Evolutionary conservation across 2,113 vertebrate species (phyloP).

Genomic region (Dolichotis patagonum): DNA sequence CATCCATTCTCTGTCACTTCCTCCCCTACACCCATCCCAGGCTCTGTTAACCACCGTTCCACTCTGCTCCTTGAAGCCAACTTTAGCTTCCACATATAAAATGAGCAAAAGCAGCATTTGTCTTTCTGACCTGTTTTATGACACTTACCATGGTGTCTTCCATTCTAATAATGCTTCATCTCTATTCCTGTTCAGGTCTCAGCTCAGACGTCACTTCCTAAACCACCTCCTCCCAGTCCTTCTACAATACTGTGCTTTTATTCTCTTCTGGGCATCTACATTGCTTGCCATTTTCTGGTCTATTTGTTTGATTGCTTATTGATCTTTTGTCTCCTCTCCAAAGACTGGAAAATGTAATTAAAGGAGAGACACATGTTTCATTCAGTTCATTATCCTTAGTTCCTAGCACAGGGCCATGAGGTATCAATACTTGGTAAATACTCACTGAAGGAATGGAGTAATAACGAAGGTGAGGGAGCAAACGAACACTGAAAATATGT

Average conservation of each 20-base stretch:
- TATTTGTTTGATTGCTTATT: neutral
- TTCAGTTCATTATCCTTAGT: neutral
- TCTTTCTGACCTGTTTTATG: neutral
- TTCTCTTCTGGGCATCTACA: neutral
- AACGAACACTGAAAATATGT: neutral
- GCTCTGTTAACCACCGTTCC: neutral
- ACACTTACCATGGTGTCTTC: neutral
- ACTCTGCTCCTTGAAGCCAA: neutral
- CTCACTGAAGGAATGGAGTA: neutral
- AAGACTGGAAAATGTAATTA: neutral
- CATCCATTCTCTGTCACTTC: too few relatives aligned
- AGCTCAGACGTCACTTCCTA: neutral
- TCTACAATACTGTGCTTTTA: neutral
- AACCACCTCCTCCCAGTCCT: neutral
- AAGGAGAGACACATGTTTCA: neutral
- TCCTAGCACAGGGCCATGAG: neutral
- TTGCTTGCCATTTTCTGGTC: neutral
- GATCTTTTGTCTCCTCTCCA: neutral
- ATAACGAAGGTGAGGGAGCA: neutral
- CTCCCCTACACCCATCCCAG: neutral
- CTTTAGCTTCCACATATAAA: neutral
- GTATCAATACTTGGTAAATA: neutral
- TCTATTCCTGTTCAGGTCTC: neutral
- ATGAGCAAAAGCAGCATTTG: neutral
- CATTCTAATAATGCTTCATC: neutral